These are phyloP conservation scores for Grammomys surdaster DNA, from an alignment of 2,113 vertebrate species.

Conservation along the genomic window DNA sequence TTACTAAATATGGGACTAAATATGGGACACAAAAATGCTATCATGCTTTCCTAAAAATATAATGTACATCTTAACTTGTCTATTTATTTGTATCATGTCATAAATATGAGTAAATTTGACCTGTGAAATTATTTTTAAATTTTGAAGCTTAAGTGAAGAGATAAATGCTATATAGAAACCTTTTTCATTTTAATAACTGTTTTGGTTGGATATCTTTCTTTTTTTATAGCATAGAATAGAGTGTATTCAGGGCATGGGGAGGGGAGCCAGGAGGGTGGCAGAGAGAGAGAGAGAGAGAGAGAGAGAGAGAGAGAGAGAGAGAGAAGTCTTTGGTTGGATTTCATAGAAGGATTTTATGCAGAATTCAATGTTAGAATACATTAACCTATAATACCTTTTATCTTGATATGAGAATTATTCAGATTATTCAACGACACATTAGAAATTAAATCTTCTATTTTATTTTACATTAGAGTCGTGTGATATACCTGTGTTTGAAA, in stretches of 20 bases:
- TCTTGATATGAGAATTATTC: neutral
- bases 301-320: too few species aligned
- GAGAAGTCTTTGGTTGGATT: neutral
- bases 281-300: too few species aligned
- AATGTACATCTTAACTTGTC: fast-evolving
- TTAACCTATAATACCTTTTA: neutral
- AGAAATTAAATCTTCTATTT: conserved; percentile 19
- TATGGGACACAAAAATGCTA: neutral
- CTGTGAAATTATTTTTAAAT: neutral
- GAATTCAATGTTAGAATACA: neutral
- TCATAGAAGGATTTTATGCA: neutral
- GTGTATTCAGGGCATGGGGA: too few species aligned
- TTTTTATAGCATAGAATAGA: too few species aligned
- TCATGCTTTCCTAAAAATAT: neutral
- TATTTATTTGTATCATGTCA: neutral
- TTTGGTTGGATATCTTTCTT: neutral
- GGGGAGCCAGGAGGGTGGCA: too few species aligned
- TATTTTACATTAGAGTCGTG: conserved; percentile 19
- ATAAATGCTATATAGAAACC: neutral
- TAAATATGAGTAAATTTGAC: neutral
- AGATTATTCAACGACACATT: neutral
- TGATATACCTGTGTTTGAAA: neutral
- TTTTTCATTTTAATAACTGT: neutral
- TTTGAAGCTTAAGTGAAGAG: neutral
- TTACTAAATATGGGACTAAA: neutral